phyloP scores from a whole-genome alignment of 92 coral and sea anemone species.

The Hydrozoanthus gracilis region DNA sequence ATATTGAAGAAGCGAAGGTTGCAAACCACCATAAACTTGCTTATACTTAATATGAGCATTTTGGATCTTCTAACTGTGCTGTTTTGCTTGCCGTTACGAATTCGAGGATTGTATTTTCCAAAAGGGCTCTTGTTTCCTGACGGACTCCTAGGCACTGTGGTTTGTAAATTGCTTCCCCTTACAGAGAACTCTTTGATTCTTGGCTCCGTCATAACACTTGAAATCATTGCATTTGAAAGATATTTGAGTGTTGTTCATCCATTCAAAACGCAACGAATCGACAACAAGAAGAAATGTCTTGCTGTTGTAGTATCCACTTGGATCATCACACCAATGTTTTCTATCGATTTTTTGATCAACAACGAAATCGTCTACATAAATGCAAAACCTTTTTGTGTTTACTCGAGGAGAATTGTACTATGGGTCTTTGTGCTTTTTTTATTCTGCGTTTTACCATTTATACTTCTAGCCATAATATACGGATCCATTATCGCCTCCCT shows the following conservation, averaged over 20 bases:
- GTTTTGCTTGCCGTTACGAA: background rate
- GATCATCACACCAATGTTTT: background rate
- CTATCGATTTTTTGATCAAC: background rate
- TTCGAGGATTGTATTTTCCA: background rate
- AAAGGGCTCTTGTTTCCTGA: background rate
- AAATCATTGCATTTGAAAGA: slow-evolving; percentile 13
- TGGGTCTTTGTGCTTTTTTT: background rate
- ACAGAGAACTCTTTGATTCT: background rate
- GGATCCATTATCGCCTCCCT: background rate
- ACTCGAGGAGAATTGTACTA: background rate
- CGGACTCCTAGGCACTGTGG: background rate
- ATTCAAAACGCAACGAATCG: slow-evolving; percentile 18
- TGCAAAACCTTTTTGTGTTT: background rate
- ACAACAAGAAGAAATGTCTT: slow-evolving; percentile 19
- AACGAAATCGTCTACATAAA: background rate
- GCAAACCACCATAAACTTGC: slow-evolving; percentile 28
- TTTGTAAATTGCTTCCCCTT: background rate
- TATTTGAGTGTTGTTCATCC: slow-evolving; percentile 15
- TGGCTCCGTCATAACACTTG: slow-evolving; percentile 3
- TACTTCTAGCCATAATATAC: background rate
- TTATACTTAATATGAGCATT: slow-evolving; percentile 42
- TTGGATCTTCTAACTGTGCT: slow-evolving; percentile 16
- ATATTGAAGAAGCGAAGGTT: slow-evolving; percentile 35
- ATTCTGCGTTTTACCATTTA: background rate
- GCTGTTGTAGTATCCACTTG: background rate